Conservation (phyloP, 2,797 vertebrate species). For the Eulemur albifrons region DNA sequence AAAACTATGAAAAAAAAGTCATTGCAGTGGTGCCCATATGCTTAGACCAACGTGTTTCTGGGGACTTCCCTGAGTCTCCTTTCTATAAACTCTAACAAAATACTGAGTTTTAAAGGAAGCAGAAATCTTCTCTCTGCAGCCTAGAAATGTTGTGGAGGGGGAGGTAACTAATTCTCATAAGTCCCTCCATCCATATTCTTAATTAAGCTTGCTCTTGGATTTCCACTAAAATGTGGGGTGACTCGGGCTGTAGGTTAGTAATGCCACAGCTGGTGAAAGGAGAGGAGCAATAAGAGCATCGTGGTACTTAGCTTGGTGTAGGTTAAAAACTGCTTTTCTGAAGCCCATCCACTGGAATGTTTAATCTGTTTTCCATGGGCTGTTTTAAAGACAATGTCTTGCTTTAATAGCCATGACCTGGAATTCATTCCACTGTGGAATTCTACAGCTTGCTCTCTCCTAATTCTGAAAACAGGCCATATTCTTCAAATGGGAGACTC, state of each 20-base stretch:
- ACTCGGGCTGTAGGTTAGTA: background rate
- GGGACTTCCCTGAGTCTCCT: background rate
- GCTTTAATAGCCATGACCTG: background rate
- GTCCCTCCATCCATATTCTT: background rate
- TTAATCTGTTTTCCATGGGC: background rate
- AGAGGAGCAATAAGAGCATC: background rate
- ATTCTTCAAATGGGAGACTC: background rate
- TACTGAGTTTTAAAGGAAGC: background rate
- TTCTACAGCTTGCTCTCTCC: background rate
- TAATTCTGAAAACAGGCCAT: background rate
- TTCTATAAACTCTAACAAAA: background rate
- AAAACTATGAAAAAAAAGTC: background rate
- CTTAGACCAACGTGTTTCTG: background rate
- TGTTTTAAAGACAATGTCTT: constrained; percentile 5
- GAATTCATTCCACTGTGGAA: background rate
- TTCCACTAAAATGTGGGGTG: background rate
- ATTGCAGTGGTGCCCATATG: background rate
- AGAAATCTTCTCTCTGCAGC: background rate
- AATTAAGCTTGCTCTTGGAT: background rate
- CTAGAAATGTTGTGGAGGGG: background rate
- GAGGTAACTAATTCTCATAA: background rate
- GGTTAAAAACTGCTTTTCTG: background rate
- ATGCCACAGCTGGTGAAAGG: background rate
- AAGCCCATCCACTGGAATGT: background rate
- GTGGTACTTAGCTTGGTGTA: background rate